phyloP scores from a whole-genome alignment of 2,113 vertebrate genomes.

The Entosphenus tridentatus region DNA sequence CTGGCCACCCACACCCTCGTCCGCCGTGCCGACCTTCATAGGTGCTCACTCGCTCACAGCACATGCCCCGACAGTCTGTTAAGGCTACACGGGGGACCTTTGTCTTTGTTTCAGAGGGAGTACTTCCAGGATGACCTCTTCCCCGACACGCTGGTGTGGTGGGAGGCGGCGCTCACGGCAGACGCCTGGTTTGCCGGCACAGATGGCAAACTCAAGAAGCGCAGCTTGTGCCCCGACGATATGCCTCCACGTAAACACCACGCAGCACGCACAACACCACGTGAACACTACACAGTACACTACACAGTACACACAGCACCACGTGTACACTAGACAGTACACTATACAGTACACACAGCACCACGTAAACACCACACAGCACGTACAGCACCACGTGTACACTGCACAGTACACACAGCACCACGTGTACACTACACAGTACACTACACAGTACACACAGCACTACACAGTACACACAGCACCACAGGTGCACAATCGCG shows the following conservation, averaged over 20 bases:
- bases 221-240: conserved; percentile 38
- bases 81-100: too few species aligned
- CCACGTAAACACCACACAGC: not conserved
- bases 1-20: too few species aligned
- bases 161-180: conserved; percentile 35
- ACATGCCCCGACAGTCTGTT: too few species aligned
- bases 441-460: too few species aligned
- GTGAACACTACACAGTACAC: not conserved
- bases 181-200: conserved; percentile 40
- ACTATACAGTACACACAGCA: not conserved
- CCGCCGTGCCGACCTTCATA: too few species aligned
- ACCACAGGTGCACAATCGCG: too few species aligned
- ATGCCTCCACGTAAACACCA: conserved; percentile 47
- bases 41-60: too few species aligned
- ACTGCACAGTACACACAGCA: too few species aligned
- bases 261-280: not conserved
- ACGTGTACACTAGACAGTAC: not conserved
- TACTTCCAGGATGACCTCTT: conserved; percentile 88
- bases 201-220: conserved; percentile 28
- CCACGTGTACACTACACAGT: too few species aligned
- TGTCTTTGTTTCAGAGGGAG: conserved; percentile 43
- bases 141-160: conserved; percentile 35
- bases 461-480: too few species aligned
- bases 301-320: not conserved
- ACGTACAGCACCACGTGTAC: too few species aligned